Evolutionary conservation across 2,888 invertebrate species (phyloP), one percentile per base, ranked within the genome.

Genomic region (Tinea trinotella): DNA sequence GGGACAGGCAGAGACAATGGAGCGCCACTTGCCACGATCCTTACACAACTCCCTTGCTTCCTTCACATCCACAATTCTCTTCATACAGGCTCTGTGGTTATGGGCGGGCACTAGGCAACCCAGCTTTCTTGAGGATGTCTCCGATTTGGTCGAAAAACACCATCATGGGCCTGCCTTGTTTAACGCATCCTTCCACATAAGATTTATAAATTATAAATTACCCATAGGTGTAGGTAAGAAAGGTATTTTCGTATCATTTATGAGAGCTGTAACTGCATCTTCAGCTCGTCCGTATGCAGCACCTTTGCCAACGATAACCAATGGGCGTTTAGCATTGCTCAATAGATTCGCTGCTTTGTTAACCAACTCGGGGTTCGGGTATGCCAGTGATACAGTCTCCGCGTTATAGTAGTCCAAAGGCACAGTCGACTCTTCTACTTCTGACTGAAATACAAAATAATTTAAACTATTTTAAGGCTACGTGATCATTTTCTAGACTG

Each of bases 181-280:
- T n/a, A n/a, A n/a, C n/a, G n/a, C n/a, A n/a, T n/a, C n/a, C n/a
- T n/a, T n/a, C n/a, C n/a, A n/a, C n/a, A n/a, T n/a, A n/a, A n/a
- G n/a, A n/a, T n/a, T n/a, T n/a, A 40, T 17, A 40, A 40, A 5
- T 13, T 5, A 40, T 24, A 7, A 57, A 61, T 65, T 89, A 70
- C 92, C 98, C 97, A 98, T 98, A 7, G 98, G 98, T 2, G 97
- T 97, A 0, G 97, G 94, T 60, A 98, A 81, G 80, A 97, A 97
- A 0, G 98, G 98, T 44, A 98, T 70, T 59, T 92, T 90, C 1
- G 92, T 91, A 13, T 82, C 79, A 9, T 89, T 81, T 7, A 98
- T 89, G 0, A 98, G 88, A 54, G 90, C 87, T 13, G 88, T 82
- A 18, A 96, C 74, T 54, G 90, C 88, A 0, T 87, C 80, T 72